phyloP scores from a whole-genome alignment of 2,113 vertebrate species.

The Lipotes vexillifer region DNA sequence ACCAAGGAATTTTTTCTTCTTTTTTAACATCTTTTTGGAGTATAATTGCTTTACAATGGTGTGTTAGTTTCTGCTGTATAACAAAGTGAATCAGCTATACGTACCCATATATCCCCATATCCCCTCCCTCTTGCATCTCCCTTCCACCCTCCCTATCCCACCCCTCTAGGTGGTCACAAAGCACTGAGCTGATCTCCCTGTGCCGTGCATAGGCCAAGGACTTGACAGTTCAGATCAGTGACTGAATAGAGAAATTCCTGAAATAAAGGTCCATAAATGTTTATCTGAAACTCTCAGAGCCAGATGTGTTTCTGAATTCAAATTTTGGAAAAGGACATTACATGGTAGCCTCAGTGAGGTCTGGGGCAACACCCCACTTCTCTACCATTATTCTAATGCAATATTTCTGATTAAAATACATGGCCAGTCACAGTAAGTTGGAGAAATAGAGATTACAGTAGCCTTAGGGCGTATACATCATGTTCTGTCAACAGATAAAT shows the following conservation, averaged over 20 bases:
- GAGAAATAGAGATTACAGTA: no score
- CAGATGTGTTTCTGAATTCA: neutral
- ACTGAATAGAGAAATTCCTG: neutral
- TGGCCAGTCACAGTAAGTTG: neutral
- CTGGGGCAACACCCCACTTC: neutral
- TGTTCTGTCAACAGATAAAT: neutral
- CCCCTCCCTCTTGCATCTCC: no score
- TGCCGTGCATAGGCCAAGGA: neutral
- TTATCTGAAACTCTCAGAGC: neutral
- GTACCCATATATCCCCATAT: no score
- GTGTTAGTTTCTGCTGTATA: no score
- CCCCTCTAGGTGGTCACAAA: no score
- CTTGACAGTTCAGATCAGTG: neutral
- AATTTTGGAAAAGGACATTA: neutral
- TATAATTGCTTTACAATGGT: no score
- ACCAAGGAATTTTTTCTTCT: neutral
- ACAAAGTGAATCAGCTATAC: no score
- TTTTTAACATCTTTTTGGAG: no score
- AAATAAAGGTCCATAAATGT: neutral
- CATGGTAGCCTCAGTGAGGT: neutral
- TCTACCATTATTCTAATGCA: neutral
- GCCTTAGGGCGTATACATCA: rapidly evolving
- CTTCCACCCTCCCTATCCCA: no score
- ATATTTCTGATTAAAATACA: neutral
- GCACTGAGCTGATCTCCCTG: no score